Evolutionary conservation across 2,797 vertebrate genomes (phyloP), one percentile per base, ranked within the genome.

Genomic region (Anguilla pacifica): DNA sequence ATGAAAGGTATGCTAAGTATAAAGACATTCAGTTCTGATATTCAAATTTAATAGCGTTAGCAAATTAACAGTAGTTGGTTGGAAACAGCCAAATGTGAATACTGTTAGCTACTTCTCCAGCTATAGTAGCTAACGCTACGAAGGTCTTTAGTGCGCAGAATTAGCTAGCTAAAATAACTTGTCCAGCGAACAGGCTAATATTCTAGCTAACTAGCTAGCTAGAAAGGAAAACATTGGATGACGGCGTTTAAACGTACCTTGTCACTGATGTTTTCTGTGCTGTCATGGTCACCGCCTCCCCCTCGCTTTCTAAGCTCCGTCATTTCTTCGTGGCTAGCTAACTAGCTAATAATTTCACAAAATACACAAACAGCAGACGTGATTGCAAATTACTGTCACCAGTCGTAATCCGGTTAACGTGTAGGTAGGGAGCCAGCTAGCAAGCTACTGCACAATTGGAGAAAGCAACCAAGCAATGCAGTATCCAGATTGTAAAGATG

Each of bases 291-390:
- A 83, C 92, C 95, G 88, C 92, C 95, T 17, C 92, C 94, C 31
- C 92, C 95, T 92, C 96, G 92, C 92, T 92, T 94, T 92, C 96
- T 94, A 91, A 97, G 94, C 94, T 96, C 96, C 88, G 95, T 96
- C 96, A 97, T 96, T 92, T 92, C 92, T 87, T 85, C 90, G 15
- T n/a, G 19, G 74, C 35, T 79, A 79, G 74, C 35, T 46, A 46
- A 28, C 77, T 81, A 81, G 77, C 77, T 25, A 81, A 81, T 81
- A 81, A 49, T 81, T 81, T 79, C 35, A 46, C 35, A 19, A 35
- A 79, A 10, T 49, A 49, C 4, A 46, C 74, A 22, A 25, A 43
- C 39, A 4, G 39, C 77, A 81, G 43, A 51, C 46, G 43, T 22
- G 77, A 6, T 25, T 49, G 17, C 25, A 81, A 81, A 35, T 46